Base-by-base conservation (phyloP, 2,888 invertebrate species). In the Drosophila phalerata region DNA sequence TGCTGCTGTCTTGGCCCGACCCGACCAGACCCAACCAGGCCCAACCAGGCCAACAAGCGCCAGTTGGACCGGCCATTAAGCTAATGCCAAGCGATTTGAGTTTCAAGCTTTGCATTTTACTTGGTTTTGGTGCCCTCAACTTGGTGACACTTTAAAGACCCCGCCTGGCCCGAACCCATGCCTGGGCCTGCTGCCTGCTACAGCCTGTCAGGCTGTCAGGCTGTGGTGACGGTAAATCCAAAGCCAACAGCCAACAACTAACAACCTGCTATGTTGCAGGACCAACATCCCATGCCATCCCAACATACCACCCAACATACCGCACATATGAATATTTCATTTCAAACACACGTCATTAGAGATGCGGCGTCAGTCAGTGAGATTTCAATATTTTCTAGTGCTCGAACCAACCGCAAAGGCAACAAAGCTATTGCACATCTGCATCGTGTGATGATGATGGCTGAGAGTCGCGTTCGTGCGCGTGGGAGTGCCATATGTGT, bases 341-440 rank as follows among this genome's bases (percentile, higher is more conserved):
- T 75, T 89, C 81, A 85, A 85, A 89, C 89, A 87, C 84, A 85
- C 85, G 87, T 85, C 84, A 85, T 85, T 85, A 85, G 84, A 85
- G 89, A 70, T 81, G 67, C 77, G 80, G 66, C 81, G 89, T 77
- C 84, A 88, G 85, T 86, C 84, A 81, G 84, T 77, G 75, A 77
- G 89, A 85, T 89, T 89, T 88, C 84, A 85, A 85, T 85, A 85
- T 85, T 85, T 85, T 87, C 74, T 87, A 81, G 75, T 76, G 76
- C 64, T 71, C 83, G 80, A 82, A 81, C 67, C 66, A 49, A 72
- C 40, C 52, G 67, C 65, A 64, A 77, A 63, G 67, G 72, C 86
- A 71, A 65, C 70, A 66, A 38, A 56, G 63, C 61, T 45, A 22
- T 28, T 28, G 15, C 51, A 64, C 72, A 76, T 71, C 64, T 65